These are phyloP conservation scores for Palythoa grandiflora DNA, from an alignment of 92 coral and sea anemone genomes.

Conservation along the genomic window DNA sequence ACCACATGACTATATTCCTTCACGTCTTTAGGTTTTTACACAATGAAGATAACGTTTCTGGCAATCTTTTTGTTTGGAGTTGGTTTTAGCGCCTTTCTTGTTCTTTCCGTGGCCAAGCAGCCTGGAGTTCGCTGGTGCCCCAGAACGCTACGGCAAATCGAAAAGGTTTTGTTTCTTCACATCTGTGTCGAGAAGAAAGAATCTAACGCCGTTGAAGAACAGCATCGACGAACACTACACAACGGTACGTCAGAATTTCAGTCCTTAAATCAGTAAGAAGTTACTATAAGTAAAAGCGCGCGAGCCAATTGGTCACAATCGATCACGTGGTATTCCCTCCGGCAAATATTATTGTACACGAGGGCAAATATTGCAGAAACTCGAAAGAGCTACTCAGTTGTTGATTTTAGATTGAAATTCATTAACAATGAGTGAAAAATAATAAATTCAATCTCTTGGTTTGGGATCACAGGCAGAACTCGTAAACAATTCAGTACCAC, in stretches of 20 bases:
- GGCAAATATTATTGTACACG: too few species aligned
- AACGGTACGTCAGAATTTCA: background rate
- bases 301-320: too few species aligned
- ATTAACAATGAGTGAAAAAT: too few species aligned
- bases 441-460: too few species aligned
- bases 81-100: background rate
- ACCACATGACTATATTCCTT: too few species aligned
- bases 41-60: constrained; percentile 6
- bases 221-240: constrained; percentile 7
- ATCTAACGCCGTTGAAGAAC: constrained; percentile 22
- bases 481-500: too few species aligned
- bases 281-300: too few species aligned
- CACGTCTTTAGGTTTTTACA: background rate
- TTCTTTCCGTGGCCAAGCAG: constrained; percentile 1
- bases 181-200: background rate
- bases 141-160: background rate
- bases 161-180: background rate
- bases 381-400: too few species aligned
- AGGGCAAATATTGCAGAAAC: too few species aligned
- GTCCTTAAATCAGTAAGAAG: background rate
- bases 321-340: too few species aligned
- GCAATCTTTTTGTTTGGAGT: background rate
- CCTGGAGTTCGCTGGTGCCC: constrained; percentile 18
- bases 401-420: too few species aligned
- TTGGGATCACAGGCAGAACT: too few species aligned